A percentile compares a stretch with the other conserved stretches of the same genome.
phyloP scores from a whole-genome alignment of 2,888 invertebrate species.

The Dilophus febrilis region DNA sequence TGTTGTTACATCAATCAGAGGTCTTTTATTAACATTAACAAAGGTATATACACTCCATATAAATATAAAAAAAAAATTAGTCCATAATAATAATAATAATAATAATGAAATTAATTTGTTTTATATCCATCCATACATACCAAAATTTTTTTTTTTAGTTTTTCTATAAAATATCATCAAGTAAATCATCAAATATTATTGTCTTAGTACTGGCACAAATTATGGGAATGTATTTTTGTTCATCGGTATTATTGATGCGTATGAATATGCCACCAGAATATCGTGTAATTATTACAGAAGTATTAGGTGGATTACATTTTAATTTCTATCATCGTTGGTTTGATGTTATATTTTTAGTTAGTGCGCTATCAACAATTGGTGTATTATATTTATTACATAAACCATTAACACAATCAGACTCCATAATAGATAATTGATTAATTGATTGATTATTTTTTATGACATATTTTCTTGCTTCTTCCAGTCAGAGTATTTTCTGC shows the following conservation, averaged over 20 bases:
- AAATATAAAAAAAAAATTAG: too few relatives aligned
- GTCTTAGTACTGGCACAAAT: constrained; percentile 93
- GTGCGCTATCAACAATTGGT: constrained; percentile 87
- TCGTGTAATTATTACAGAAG: constrained; percentile 67
- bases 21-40: constrained; percentile 86
- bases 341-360: constrained; percentile 95
- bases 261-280: constrained; percentile 99
- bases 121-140: too few relatives aligned
- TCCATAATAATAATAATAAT: too few relatives aligned
- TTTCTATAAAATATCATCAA: constrained; percentile 97
- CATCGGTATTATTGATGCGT: constrained; percentile 88
- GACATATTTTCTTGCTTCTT: too few relatives aligned
- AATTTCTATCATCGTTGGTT: constrained; percentile 99
- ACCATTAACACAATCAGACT: constrained; percentile 26
- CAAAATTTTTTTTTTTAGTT: constrained; percentile 59
- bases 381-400: constrained; percentile 93
- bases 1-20: constrained; percentile 92
- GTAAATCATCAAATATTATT: constrained; percentile 95
- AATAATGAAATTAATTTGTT: too few relatives aligned
- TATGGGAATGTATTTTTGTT: constrained; percentile 99
- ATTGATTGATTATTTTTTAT: too few relatives aligned
- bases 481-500: too few relatives aligned
- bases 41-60: constrained; percentile 57
- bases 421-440: too few relatives aligned
- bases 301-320: constrained; percentile 92